Conservation (phyloP, 2,113 vertebrate genomes). For the Tretioscincus oriximinensis region DNA sequence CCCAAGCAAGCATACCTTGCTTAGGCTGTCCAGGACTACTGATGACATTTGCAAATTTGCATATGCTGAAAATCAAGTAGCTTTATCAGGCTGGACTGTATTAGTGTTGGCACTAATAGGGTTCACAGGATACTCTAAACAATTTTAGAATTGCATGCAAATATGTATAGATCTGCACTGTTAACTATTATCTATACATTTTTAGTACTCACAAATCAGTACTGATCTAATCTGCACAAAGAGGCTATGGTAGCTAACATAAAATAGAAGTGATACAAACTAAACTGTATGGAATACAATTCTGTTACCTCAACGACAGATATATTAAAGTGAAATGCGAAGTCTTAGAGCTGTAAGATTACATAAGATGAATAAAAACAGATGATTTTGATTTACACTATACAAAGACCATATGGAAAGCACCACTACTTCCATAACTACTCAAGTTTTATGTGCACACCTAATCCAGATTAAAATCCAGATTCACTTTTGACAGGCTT, state of each 20-base stretch:
- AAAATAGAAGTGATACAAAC: background rate
- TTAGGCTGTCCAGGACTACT: too few relatives aligned
- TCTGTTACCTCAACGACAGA: background rate
- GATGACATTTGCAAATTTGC: too few relatives aligned
- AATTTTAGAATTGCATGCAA: background rate
- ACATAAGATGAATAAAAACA: background rate
- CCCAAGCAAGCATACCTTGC: too few relatives aligned
- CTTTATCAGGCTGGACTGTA: too few relatives aligned
- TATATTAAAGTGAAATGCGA: background rate
- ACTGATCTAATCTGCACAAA: background rate
- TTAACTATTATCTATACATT: background rate
- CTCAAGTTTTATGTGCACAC: too few relatives aligned
- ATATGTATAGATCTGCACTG: background rate
- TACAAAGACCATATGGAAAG: background rate
- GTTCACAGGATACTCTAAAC: too few relatives aligned
- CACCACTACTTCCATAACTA: background rate
- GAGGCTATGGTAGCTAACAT: background rate
- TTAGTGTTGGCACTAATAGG: too few relatives aligned
- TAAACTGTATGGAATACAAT: background rate
- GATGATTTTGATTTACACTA: background rate
- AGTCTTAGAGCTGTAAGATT: too few relatives aligned
- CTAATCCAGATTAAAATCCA: background rate
- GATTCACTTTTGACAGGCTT: background rate
- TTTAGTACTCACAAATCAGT: background rate
- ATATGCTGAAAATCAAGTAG: too few relatives aligned